phyloP scores from a whole-genome alignment of 2,888 invertebrate genomes.

The Epinotia demarniana region DNA sequence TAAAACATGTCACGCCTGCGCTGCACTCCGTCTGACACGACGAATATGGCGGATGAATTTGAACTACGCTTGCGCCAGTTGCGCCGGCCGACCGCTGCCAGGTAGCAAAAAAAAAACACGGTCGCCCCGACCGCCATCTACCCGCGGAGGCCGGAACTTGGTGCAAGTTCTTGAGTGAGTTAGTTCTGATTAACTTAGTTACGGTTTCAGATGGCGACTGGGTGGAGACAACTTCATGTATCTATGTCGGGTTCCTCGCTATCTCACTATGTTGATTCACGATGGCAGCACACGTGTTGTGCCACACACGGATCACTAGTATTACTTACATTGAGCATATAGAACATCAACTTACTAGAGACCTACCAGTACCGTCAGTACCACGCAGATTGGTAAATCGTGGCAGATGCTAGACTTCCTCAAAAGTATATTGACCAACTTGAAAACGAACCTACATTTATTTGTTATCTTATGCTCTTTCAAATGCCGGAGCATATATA shows the following conservation, averaged over 20 bases:
- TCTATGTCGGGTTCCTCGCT: not conserved
- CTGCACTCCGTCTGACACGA: constrained; percentile 83
- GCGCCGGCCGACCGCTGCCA: constrained; percentile 65
- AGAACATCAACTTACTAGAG: not conserved
- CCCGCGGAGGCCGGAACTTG: constrained; percentile 43
- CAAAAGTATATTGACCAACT: not conserved
- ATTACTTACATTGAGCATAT: not conserved
- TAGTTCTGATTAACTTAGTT: constrained; percentile 37
- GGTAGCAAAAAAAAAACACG: constrained; percentile 73
- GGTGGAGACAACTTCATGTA: not conserved
- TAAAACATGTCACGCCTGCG: constrained; percentile 81
- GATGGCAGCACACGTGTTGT: constrained; percentile 14
- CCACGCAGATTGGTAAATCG: no score
- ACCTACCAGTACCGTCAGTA: no score
- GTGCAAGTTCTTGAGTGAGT: constrained; percentile 4
- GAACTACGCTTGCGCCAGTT: constrained; percentile 82
- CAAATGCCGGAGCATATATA: no score
- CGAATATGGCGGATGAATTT: constrained; percentile 84
- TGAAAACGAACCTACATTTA: not conserved
- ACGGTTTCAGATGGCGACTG: constrained; percentile 37
- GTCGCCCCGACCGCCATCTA: constrained; percentile 38
- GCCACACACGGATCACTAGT: not conserved
- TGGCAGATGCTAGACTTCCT: no score
- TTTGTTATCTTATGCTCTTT: not conserved
- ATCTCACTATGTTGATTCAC: constrained; percentile 1